Evolutionary conservation across 1,140 invertebrate genomes (phyloP).

Genomic region (Nephila pilipes): DNA sequence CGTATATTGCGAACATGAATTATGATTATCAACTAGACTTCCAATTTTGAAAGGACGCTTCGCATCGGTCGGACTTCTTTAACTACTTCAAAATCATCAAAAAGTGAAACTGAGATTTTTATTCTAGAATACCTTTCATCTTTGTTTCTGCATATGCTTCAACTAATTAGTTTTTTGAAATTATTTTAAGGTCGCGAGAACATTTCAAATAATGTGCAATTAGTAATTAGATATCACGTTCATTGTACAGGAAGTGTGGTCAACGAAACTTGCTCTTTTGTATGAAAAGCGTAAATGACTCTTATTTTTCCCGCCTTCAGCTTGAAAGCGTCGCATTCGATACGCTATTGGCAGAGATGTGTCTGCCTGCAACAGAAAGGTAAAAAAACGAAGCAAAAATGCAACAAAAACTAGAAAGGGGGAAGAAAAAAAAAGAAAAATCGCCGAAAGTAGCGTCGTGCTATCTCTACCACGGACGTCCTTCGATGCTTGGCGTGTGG

Average conservation of each 20-base stretch:
- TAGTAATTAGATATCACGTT: background rate
- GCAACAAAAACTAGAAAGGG: conserved; percentile 37
- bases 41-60: too few species aligned
- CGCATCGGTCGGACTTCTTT: too few species aligned
- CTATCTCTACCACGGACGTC: conserved; percentile 56
- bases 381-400: background rate
- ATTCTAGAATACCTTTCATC: too few species aligned
- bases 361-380: conserved; percentile 21
- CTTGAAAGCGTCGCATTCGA: background rate
- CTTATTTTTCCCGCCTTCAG: background rate
- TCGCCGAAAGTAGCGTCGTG: conserved; percentile 38
- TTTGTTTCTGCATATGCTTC: too few species aligned
- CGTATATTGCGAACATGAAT: too few species aligned
- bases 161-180: too few species aligned
- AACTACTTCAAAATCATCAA: too few species aligned
- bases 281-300: background rate
- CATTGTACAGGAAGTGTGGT: too few species aligned
- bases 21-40: too few species aligned
- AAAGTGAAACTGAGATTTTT: too few species aligned
- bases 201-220: background rate
- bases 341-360: conserved; percentile 27
- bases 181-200: too few species aligned
- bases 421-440: conserved; percentile 25
- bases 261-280: background rate
- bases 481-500: conserved; percentile 55